Evolutionary conservation across 1,140 invertebrate genomes (phyloP).

Genomic region (Andricus grossulariae): DNA sequence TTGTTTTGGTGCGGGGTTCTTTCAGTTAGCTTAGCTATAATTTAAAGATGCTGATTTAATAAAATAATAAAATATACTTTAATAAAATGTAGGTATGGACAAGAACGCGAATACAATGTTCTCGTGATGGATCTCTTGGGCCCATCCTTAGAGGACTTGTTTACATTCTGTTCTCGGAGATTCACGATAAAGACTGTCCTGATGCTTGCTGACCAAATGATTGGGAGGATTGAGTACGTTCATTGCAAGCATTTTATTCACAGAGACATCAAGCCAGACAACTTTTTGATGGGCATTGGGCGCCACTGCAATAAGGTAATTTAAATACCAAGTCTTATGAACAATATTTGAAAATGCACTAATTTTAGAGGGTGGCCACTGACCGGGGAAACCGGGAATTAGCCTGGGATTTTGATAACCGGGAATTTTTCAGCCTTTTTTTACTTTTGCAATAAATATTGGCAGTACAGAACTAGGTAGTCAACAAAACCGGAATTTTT

Average conservation of each 20-base stretch:
- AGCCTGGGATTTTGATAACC: no score
- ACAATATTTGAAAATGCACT: no score
- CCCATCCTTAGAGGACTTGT: slow-evolving; percentile 96
- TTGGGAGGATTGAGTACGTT: slow-evolving; percentile 93
- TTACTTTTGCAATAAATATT: no score
- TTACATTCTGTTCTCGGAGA: slow-evolving; percentile 96
- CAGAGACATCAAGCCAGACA: slow-evolving; percentile 97
- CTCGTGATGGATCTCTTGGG: slow-evolving; percentile 98
- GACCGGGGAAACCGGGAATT: no score
- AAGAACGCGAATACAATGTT: slow-evolving; percentile 95
- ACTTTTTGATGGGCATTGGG: slow-evolving; percentile 98
- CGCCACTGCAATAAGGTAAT: slow-evolving; percentile 93
- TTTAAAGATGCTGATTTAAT: slow-evolving; percentile 16
- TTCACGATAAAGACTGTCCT: slow-evolving; percentile 99
- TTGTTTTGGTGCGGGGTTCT: no score
- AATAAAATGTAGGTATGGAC: slow-evolving; percentile 83
- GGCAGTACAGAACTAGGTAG: no score
- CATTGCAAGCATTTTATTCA: slow-evolving; percentile 98
- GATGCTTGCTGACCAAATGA: slow-evolving; percentile 97
- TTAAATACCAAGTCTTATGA: not conserved
- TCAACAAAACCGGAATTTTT: no score
- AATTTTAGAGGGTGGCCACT: no score
- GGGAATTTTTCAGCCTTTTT: no score
- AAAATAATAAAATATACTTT: slow-evolving; percentile 27
- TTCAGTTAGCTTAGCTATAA: slow-evolving; percentile 7